These are phyloP conservation scores for Aphelenchoides avenae DNA, from an alignment of 1,140 invertebrate genomes.

Conservation along the genomic window DNA sequence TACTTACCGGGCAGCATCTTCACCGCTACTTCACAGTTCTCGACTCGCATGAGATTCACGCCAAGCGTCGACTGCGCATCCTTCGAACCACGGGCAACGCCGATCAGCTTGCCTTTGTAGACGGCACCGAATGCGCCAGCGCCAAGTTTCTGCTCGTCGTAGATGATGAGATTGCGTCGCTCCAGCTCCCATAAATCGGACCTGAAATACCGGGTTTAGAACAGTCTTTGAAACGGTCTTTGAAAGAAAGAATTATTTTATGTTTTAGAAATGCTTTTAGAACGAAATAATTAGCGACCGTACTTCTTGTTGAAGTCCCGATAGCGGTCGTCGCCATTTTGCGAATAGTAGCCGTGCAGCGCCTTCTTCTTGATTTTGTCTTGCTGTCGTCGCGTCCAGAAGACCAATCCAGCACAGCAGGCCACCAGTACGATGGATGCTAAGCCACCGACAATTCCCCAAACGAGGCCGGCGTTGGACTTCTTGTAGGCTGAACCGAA, in stretches of 20 bases:
- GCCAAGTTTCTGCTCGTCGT: constrained; percentile 56
- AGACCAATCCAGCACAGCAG: constrained; percentile 19
- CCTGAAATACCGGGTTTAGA: too few relatives aligned
- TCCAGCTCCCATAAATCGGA: constrained; percentile 56
- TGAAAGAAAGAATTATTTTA: too few relatives aligned
- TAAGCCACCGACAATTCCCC: constrained; percentile 15
- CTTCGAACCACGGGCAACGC: constrained; percentile 40
- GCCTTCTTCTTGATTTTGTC: constrained; percentile 34
- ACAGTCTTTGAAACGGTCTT: too few relatives aligned
- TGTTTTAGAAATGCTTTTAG: too few relatives aligned
- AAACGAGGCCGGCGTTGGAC: constrained; percentile 15
- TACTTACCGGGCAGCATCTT: constrained; percentile 61
- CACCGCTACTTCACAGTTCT: constrained; percentile 60
- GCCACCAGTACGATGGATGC: constrained; percentile 28
- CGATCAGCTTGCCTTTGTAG: constrained; percentile 54
- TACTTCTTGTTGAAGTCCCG: too few relatives aligned
- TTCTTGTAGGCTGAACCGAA: constrained; percentile 20
- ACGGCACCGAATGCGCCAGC: constrained; percentile 55
- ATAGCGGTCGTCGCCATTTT: too few relatives aligned
- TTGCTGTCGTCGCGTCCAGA: constrained; percentile 26
- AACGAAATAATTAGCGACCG: constrained; percentile 4
- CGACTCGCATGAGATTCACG: constrained; percentile 57
- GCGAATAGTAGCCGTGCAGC: too few relatives aligned
- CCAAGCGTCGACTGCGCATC: constrained; percentile 55
- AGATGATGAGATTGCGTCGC: constrained; percentile 54